Conservation (phyloP, 2,797 vertebrate genomes). For the Microcaecilia unicolor region DNA sequence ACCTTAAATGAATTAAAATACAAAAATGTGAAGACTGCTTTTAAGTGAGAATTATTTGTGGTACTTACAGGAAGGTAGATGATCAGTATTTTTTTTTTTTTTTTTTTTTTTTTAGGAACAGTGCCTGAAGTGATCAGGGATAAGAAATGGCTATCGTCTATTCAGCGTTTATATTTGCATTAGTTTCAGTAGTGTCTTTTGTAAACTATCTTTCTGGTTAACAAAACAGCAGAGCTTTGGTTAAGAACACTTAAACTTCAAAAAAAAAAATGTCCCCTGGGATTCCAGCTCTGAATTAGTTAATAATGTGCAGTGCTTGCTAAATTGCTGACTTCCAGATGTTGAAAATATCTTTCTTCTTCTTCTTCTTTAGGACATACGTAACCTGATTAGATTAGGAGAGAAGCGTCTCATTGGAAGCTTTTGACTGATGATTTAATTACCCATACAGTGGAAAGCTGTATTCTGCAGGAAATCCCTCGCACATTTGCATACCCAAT, state of each 20-base stretch:
- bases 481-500: slow-evolving; percentile 84
- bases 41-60: slow-evolving; percentile 8
- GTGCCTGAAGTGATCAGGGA: slow-evolving; percentile 22
- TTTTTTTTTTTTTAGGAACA: slow-evolving; percentile 20
- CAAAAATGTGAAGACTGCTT: slow-evolving; percentile 30
- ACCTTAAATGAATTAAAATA: too few species aligned
- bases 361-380: slow-evolving; percentile 65
- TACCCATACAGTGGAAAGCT: slow-evolving; percentile 89
- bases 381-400: slow-evolving; percentile 75
- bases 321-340: slow-evolving; percentile 77
- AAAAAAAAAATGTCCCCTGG: slow-evolving; percentile 49
- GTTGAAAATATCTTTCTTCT: slow-evolving; percentile 72
- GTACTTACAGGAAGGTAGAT: slow-evolving; percentile 11
- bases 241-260: slow-evolving; percentile 61
- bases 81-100: slow-evolving; percentile 12
- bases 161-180: slow-evolving; percentile 37
- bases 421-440: slow-evolving; percentile 98
- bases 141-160: slow-evolving; percentile 14
- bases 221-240: slow-evolving; percentile 50
- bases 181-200: slow-evolving; percentile 44
- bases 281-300: slow-evolving; percentile 67
- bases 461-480: slow-evolving; percentile 74
- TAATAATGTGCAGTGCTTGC: slow-evolving; percentile 72
- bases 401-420: slow-evolving; percentile 74
- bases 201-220: slow-evolving; percentile 54